phyloP scores from a whole-genome alignment of 2,797 vertebrate species.

The Rhadinocentrus ornatus region DNA sequence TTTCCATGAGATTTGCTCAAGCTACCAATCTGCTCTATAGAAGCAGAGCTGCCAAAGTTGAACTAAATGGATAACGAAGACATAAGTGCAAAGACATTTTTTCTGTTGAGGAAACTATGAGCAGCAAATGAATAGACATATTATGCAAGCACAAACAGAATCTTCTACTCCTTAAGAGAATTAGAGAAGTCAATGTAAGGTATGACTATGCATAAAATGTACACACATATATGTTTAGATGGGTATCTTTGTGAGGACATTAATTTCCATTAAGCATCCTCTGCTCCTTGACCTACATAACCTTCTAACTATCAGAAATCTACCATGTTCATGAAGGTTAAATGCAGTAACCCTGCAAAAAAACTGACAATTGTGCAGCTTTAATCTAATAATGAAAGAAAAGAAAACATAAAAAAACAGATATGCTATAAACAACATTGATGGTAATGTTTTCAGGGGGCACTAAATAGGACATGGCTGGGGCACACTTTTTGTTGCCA shows the following conservation, averaged over 20 bases:
- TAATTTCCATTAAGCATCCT: neutral
- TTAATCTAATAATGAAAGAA: neutral
- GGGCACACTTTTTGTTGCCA: neutral
- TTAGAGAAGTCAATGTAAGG: constrained; percentile 37
- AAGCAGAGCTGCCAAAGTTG: constrained; percentile 1
- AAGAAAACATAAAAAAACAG: neutral
- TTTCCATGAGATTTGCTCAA: neutral
- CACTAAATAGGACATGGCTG: neutral
- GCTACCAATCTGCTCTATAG: neutral
- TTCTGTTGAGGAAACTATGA: neutral
- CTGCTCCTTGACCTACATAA: neutral
- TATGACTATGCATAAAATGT: constrained; percentile 4
- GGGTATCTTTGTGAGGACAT: constrained; percentile 4
- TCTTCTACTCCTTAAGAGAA: constrained; percentile 5
- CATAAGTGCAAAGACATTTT: constrained; percentile 5
- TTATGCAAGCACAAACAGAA: constrained; percentile 2
- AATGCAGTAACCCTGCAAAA: neutral
- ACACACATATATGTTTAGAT: constrained; percentile 7
- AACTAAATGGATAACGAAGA: constrained; percentile 18
- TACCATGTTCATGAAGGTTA: neutral
- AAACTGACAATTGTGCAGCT: too few species aligned
- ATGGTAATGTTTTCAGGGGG: neutral
- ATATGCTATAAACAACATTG: neutral
- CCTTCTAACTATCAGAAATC: neutral
- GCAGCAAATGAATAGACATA: constrained; percentile 1